phyloP scores from a whole-genome alignment of 2,888 invertebrate genomes.

The Clitarchus hookeri region DNA sequence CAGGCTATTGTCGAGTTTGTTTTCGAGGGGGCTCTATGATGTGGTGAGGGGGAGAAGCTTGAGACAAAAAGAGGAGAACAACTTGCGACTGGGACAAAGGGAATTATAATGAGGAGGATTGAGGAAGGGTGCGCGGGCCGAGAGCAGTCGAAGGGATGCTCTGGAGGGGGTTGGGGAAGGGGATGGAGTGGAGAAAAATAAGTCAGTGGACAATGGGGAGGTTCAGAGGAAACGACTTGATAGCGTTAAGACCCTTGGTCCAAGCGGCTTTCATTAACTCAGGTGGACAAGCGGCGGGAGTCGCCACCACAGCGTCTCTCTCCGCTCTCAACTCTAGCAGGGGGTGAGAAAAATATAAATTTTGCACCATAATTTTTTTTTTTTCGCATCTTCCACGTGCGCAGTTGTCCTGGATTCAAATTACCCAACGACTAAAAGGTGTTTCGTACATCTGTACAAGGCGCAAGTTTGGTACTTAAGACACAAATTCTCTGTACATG shows the following conservation, averaged over 20 bases:
- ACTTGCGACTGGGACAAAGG: slow-evolving; percentile 20
- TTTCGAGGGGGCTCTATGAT: neutral
- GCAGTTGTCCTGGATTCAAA: too few relatives aligned
- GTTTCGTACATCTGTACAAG: too few relatives aligned
- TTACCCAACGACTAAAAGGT: too few relatives aligned
- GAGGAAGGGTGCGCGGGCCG: neutral
- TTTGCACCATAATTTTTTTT: too few relatives aligned
- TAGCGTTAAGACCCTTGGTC: neutral
- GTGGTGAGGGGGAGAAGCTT: neutral
- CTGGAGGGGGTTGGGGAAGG: too few relatives aligned
- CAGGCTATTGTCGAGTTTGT: slow-evolving; percentile 4
- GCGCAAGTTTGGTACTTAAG: too few relatives aligned
- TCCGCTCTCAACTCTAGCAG: neutral
- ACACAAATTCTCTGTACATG: too few relatives aligned
- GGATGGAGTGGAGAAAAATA: neutral
- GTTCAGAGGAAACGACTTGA: neutral
- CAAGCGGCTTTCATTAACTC: slow-evolving; percentile 14
- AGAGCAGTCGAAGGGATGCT: slow-evolving; percentile 19
- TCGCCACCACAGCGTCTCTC: neutral
- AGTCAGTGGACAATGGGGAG: slow-evolving; percentile 8
- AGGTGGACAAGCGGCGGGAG: neutral
- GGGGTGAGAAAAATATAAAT: neutral
- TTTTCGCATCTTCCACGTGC: too few relatives aligned
- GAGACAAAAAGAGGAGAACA: slow-evolving; percentile 25
- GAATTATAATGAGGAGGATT: slow-evolving; percentile 26